phyloP scores from a whole-genome alignment of 2,888 invertebrate species.

The Cataglyphis cursor region DNA sequence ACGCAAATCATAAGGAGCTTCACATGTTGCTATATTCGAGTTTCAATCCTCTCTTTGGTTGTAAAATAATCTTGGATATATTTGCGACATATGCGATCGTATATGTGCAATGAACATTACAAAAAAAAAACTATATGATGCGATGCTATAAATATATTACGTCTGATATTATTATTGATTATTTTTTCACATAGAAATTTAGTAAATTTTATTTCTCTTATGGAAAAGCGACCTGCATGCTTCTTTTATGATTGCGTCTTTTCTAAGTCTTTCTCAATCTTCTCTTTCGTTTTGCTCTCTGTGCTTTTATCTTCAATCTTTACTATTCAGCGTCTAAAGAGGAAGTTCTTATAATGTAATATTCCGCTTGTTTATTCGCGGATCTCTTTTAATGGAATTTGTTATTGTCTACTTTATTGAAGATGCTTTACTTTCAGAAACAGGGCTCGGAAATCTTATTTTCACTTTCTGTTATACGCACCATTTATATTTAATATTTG shows the following conservation, averaged over 20 bases:
- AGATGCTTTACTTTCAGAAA: constrained; percentile 30
- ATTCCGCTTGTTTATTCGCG: constrained; percentile 42
- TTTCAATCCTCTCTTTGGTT: constrained; percentile 25
- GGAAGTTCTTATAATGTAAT: constrained; percentile 37
- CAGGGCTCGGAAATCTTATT: constrained; percentile 22
- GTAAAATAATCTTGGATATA: constrained; percentile 30
- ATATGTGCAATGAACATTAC: not conserved
- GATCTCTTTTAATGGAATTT: constrained; percentile 52
- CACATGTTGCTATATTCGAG: not conserved
- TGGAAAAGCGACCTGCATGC: not conserved
- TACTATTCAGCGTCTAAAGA: constrained; percentile 39
- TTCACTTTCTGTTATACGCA: constrained; percentile 25
- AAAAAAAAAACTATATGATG: not conserved
- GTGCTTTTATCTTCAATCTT: constrained; percentile 41
- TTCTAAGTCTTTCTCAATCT: constrained; percentile 8
- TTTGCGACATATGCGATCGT: constrained; percentile 10
- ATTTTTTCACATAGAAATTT: not conserved
- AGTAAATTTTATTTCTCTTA: not conserved
- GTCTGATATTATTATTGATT: constrained; percentile 7
- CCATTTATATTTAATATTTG: constrained; percentile 20
- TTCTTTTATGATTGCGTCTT: not conserved
- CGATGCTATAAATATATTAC: constrained; percentile 16
- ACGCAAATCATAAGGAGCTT: constrained; percentile 31
- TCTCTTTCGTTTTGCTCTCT: constrained; percentile 22
- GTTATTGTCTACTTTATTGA: constrained; percentile 34